Base-by-base conservation (phyloP, 1,140 invertebrate species). In the Trichomalopsis sarcophagae region DNA sequence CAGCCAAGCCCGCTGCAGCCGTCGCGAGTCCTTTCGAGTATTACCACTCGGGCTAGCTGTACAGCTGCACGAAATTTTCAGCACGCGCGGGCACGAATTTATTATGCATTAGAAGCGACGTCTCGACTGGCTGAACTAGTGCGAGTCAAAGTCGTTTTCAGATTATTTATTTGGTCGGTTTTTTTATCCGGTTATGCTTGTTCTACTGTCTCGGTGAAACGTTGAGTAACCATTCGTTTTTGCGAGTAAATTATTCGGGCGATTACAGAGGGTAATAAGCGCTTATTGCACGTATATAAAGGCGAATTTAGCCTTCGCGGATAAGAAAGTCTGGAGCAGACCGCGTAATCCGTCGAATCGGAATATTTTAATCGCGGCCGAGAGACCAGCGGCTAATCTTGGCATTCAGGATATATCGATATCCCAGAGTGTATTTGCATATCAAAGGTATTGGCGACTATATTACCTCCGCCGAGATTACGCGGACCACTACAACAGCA, bases 1-100 rank as follows among this genome's bases (percentile, higher is more conserved):
- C 76, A 84, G 85, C 83, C 84, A 86, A 87, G 69, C 11, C 5
- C 33, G 33, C 23, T 33, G 69, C 69, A 71, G 23, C 23, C 23
- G 69, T 71, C 69, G 14, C 27, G 11, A 30, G 2, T 71, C 30
- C 27, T 27, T 33, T 71, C 11, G 10, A 30, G 23, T 17, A 27
- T 27, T 33, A 33, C 69, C 69, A 71, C 69, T 71, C 23, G 17
- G 23, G 23, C 40, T 44, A 27, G 6, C 23, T 33, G 30, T 21
- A 9, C 27, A 71, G 40, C 30, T 13, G 17, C 73, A 27, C 23
- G 9, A 74, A 74, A 21, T 74, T 71, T 71, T 33, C 69, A 71
- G 1, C 27, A 1, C 27, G 23, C 23, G 4, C 69, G 69, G 14
- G 10, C 69, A 71, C 23, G 69, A 71, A 71, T 71, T 71, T 33